Conservation (phyloP, 2,113 vertebrate species). For the Zosterops pallidus region DNA sequence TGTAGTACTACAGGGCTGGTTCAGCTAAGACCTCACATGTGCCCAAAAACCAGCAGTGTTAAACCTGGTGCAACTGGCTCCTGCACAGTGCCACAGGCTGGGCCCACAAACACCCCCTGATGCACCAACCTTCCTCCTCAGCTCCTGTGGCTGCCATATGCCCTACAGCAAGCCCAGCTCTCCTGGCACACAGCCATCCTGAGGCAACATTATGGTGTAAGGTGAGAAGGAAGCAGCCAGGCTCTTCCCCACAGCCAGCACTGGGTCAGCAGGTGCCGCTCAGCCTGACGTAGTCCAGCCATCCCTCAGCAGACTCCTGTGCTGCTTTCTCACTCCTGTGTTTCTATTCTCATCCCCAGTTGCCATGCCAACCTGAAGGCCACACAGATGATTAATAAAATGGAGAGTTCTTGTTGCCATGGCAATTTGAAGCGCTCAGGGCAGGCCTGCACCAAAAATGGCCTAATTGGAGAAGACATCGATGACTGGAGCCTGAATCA, state of each 20-base stretch:
- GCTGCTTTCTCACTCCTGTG: slow-evolving; percentile 15
- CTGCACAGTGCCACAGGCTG: neutral
- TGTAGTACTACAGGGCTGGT: neutral
- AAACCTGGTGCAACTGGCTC: neutral
- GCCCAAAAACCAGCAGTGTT: neutral
- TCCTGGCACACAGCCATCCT: neutral
- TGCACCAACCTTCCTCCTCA: neutral
- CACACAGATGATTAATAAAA: slow-evolving; percentile 69
- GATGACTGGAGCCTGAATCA: neutral
- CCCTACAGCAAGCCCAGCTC: neutral
- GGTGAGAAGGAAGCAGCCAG: neutral
- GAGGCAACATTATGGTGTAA: neutral
- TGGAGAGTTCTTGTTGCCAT: slow-evolving; percentile 64
- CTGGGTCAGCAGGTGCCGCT: neutral
- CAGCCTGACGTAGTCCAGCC: slow-evolving; percentile 8
- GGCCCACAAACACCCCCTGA: neutral
- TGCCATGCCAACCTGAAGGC: slow-evolving; percentile 70
- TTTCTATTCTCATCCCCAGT: slow-evolving; percentile 69
- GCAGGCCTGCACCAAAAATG: slow-evolving; percentile 16
- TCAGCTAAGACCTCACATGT: accelerated
- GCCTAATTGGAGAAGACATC: slow-evolving; percentile 49
- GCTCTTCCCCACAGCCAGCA: neutral
- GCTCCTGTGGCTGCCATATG: neutral
- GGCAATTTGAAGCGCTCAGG: slow-evolving; percentile 51
- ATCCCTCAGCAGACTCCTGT: slow-evolving; percentile 3